Evolutionary conservation across 2,888 invertebrate species (phyloP), one percentile per base, ranked within the genome.

Genomic region (Lasius fuliginosus): DNA sequence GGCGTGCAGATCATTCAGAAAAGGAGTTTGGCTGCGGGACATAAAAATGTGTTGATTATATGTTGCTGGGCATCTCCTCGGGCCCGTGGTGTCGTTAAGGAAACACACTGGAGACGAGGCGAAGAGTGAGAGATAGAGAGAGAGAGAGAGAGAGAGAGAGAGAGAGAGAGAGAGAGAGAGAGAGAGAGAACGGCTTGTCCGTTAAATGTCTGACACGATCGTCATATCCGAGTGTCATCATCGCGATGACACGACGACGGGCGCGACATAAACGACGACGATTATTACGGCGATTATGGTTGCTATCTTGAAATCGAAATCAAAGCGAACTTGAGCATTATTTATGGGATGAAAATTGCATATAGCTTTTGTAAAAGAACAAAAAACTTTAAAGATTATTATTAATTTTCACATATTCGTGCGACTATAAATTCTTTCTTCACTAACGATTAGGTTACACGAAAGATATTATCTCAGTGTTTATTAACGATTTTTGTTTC

Each of bases 1-100:
- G 46, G 76, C 83, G 88, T 76, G 85, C 85, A 76, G 89, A 88
- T 92, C 93, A 94, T 94, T 94, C 93, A 93, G 93, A 91, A 92
- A 92, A 92, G 92, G 87, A 91, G 92, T 94, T 94, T 92, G 93
- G 92, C 93, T 92, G 91, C 92, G 91, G 94, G 93, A 94, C 93
- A 94, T 94, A 94, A 94, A 94, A 94, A 94, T 94, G 94, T 94
- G 94, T 94, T 94, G 94, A 94, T 94, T 94, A 94, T 94, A 94
- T 92, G 94, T 94, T 94, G 90, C 90, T 86, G 90, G 75, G 74
- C 88, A 88, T 88, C 23, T 23, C 90, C 90, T 90, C 89, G 86
- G 85, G 86, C 88, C 88, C 90, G 64, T 88, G 88, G 92, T 94
- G 94, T 94, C 94, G 94, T 94, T 94, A 93, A 92, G 92, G 90